phyloP scores from a whole-genome alignment of 2,888 invertebrate species.

The Danaus chrysippus region DNA sequence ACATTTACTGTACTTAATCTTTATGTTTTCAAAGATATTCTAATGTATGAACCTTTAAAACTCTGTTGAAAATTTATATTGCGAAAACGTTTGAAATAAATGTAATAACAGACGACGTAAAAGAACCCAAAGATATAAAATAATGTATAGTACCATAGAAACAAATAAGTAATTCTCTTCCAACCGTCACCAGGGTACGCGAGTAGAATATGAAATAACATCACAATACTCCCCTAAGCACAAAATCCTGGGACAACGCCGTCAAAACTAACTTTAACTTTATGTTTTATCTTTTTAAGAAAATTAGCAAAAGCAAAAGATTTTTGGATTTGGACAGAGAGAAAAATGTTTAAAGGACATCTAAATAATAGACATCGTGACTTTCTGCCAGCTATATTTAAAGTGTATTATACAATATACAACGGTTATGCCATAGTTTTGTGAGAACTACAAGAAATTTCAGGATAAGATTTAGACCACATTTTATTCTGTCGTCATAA shows the following conservation, averaged over 20 bases:
- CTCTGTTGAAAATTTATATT: conserved; percentile 1
- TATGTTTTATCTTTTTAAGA: no score
- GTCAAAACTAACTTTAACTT: not conserved
- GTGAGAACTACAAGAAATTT: no score
- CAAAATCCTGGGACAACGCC: not conserved
- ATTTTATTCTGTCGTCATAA: no score
- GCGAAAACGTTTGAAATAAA: conserved; percentile 4
- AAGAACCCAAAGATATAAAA: conserved; percentile 6
- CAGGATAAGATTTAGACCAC: no score
- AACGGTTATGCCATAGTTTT: no score
- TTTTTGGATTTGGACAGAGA: no score
- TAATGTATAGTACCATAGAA: conserved; percentile 9
- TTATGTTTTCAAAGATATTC: not conserved
- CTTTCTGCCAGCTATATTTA: no score
- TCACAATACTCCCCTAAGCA: not conserved
- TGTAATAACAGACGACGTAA: not conserved
- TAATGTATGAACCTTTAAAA: not conserved
- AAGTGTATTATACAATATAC: no score
- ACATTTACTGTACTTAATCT: conserved; percentile 33
- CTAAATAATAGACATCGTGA: no score
- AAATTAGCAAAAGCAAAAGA: no score
- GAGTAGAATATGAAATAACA: conserved; percentile 44
- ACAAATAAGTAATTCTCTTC: conserved; percentile 43
- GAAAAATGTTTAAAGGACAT: no score
- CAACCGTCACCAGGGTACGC: conserved; percentile 43